Evolutionary conservation across 2,888 invertebrate species (phyloP).

Genomic region (Seira ritae): DNA sequence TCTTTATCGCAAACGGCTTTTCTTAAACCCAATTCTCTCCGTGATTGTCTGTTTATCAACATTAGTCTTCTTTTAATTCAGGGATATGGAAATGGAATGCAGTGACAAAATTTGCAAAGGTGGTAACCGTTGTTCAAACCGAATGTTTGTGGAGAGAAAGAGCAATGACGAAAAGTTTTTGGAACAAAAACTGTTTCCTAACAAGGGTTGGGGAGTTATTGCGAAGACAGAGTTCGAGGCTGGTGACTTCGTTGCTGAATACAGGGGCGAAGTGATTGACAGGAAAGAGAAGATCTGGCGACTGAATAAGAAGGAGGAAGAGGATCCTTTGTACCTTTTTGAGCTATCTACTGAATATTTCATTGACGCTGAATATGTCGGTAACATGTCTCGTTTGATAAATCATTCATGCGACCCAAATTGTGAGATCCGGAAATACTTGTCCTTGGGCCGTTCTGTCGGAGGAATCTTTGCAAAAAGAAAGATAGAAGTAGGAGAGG

Average conservation of each 20-base stretch:
- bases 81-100: slow-evolving; percentile 69
- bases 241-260: slow-evolving; percentile 70
- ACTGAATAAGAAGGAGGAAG: slow-evolving; percentile 61
- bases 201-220: slow-evolving; percentile 69
- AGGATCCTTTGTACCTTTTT: slow-evolving; percentile 69
- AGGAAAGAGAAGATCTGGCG: slow-evolving; percentile 62
- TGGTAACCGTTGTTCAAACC: slow-evolving; percentile 60
- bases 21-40: background rate
- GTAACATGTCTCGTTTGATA: slow-evolving; percentile 69
- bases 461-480: slow-evolving; percentile 69
- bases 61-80: slow-evolving; percentile 35
- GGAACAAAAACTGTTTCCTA: slow-evolving; percentile 37
- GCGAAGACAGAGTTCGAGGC: slow-evolving; percentile 47
- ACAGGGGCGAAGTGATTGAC: slow-evolving; percentile 70
- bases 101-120: slow-evolving; percentile 64
- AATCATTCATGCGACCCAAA: slow-evolving; percentile 72
- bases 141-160: slow-evolving; percentile 63
- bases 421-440: slow-evolving; percentile 67
- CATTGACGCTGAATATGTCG: slow-evolving; percentile 71
- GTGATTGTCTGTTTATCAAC: too few relatives aligned
- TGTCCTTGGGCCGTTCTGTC: slow-evolving; percentile 62
- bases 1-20: too few relatives aligned
- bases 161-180: slow-evolving; percentile 53
- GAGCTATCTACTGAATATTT: slow-evolving; percentile 62
- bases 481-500: slow-evolving; percentile 64